Base-by-base conservation (phyloP, 1,140 invertebrate genomes). In the Cotesia vestalis region DNA sequence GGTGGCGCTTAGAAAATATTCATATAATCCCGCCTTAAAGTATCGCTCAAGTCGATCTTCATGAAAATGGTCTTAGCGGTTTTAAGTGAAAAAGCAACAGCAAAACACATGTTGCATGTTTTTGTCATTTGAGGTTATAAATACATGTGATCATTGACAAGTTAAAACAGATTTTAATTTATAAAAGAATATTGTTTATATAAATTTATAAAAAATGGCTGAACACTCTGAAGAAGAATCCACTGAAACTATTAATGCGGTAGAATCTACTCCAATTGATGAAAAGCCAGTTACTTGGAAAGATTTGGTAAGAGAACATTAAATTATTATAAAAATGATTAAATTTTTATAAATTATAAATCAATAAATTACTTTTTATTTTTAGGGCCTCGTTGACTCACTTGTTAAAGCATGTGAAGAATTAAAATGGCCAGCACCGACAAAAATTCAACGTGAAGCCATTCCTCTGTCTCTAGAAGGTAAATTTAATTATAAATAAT, bases 371-470 rank as follows among this genome's bases (percentile, higher is more conserved):
- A 27, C 27, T 27, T 27, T 27, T 27, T 2, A 27, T 27, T 46
- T 36, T 64, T 64, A 96, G 96, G 98, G 98, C 51, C 85, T 99
- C n/a, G 91, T 94, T 52, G 96, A 98, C 79, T 91, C 92, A 3
- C 83, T 99, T 35, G 96, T 95, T 85, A 93, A 97, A 88, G 94
- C 96, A 0, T 98, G 96, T 88, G 90, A 93, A 78, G 90, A 94
- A 75, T 87, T 99, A 70, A 96, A 98, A 90, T 99, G 98, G 98
- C 95, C 92, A 79, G 84, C 87, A 38, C 98, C 98, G 3, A 94
- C 96, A 5, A 96, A 96, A 87, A 99, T 99, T 81, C 98, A 99
- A 84, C 91, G 89, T 57, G 96, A 99, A 88, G 90, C 97, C 1
- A 95, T 99, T 81, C 97, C 98, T 6, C 82, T 96, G 12, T 94